Evolutionary conservation across 1,140 invertebrate genomes (phyloP).

Genomic region (Diploscapter pachys): DNA sequence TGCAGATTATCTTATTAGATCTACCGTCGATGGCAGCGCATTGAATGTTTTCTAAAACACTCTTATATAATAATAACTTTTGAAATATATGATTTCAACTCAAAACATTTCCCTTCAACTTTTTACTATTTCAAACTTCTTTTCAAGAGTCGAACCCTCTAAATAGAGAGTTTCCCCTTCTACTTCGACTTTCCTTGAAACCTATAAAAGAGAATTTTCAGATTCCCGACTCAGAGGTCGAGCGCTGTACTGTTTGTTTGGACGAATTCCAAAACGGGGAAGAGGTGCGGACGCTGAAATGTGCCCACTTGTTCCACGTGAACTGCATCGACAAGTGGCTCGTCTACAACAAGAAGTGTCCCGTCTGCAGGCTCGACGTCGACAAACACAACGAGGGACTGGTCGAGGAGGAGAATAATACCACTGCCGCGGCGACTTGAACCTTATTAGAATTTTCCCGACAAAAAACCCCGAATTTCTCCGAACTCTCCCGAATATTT

Average conservation of each 20-base stretch:
- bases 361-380: conserved; percentile 89
- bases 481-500: conserved; percentile 14
- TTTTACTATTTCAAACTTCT: too few species aligned
- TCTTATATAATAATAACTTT: too few species aligned
- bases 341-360: conserved; percentile 85
- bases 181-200: too few species aligned
- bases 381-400: conserved; percentile 62
- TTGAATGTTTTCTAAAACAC: too few species aligned
- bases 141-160: too few species aligned
- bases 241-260: conserved; percentile 88
- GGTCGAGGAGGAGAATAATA: conserved; percentile 3
- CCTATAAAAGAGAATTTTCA: background rate
- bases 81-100: too few species aligned
- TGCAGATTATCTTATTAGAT: too few species aligned
- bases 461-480: background rate
- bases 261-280: conserved; percentile 82
- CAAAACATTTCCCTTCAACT: too few species aligned
- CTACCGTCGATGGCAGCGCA: too few species aligned
- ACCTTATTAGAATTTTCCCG: background rate
- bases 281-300: conserved; percentile 83
- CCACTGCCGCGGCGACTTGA: conserved; percentile 6
- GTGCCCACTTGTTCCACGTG: conserved; percentile 90
- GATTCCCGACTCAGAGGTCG: conserved; percentile 60
- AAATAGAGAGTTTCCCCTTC: too few species aligned
- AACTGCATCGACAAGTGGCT: conserved; percentile 93